These are phyloP conservation scores for Diadophis punctatus DNA, from an alignment of 2,113 vertebrate genomes.

Conservation along the genomic window DNA sequence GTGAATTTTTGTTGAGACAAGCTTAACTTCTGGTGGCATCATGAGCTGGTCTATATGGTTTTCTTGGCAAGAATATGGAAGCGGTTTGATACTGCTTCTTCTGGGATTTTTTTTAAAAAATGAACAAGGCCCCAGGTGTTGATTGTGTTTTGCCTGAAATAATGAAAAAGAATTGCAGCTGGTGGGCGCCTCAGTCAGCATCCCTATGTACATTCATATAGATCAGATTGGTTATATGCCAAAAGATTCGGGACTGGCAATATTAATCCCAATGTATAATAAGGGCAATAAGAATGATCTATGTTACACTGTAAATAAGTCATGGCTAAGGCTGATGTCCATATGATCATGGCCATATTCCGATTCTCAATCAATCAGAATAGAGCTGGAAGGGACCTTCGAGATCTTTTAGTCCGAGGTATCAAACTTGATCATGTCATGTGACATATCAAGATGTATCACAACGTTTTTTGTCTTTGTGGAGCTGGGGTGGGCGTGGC, in stretches of 20 bases:
- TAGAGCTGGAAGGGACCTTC: too few species aligned
- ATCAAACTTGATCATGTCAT: too few species aligned
- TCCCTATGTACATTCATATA: background rate
- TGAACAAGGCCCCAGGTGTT: background rate
- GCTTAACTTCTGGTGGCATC: background rate
- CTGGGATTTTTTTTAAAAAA: background rate
- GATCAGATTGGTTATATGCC: background rate
- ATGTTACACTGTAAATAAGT: background rate
- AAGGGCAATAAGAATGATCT: background rate
- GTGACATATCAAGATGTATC: too few species aligned
- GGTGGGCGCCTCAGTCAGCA: background rate
- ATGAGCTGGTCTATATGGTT: background rate
- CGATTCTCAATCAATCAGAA: background rate
- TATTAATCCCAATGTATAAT: background rate
- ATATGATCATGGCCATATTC: background rate
- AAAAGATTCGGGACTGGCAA: background rate
- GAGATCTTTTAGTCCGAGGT: too few species aligned
- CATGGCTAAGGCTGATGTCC: background rate
- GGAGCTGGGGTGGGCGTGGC: too few species aligned
- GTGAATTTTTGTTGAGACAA: background rate
- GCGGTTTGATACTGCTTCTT: background rate
- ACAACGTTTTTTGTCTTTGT: too few species aligned
- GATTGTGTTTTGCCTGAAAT: background rate
- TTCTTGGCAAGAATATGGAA: background rate
- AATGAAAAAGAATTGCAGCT: background rate